phyloP scores from a whole-genome alignment of 2,113 vertebrate species.

The cattle (Bos taurus) region DNA sequence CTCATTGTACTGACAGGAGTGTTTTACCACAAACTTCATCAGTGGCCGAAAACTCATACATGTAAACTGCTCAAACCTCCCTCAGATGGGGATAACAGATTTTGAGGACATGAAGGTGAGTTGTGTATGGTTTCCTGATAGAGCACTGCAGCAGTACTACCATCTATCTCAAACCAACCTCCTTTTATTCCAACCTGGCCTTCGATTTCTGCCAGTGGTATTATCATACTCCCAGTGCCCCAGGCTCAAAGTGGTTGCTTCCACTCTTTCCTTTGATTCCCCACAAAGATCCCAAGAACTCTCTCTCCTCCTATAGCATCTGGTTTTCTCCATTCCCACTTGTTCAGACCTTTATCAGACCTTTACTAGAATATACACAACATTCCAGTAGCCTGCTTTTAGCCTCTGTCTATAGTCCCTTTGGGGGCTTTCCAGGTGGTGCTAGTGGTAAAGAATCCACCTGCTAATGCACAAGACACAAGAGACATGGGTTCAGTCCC shows the following conservation, averaged over 20 bases:
- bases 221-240: background rate
- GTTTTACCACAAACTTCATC: slow-evolving; percentile 90
- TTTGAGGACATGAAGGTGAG: slow-evolving; percentile 92
- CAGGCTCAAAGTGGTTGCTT: background rate
- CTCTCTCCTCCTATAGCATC: background rate
- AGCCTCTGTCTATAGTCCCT: background rate
- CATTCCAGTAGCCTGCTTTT: background rate
- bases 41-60: slow-evolving; percentile 89
- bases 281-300: background rate
- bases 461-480: background rate
- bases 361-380: background rate
- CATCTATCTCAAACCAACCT: background rate
- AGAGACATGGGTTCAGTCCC: background rate
- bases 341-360: background rate
- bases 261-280: background rate
- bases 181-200: background rate
- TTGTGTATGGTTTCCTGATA: background rate
- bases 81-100: slow-evolving; percentile 88
- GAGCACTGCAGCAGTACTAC: background rate
- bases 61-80: slow-evolving; percentile 84
- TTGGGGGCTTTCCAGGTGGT: background rate
- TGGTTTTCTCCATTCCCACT: background rate
- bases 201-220: background rate
- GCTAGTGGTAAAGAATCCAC: background rate
- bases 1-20: slow-evolving; percentile 81